A percentile compares a stretch with the other conserved stretches of the same genome.
These are phyloP conservation scores for Psilanteris sp. DNA, from an alignment of 1,140 invertebrate genomes.

Conservation along the genomic window DNA sequence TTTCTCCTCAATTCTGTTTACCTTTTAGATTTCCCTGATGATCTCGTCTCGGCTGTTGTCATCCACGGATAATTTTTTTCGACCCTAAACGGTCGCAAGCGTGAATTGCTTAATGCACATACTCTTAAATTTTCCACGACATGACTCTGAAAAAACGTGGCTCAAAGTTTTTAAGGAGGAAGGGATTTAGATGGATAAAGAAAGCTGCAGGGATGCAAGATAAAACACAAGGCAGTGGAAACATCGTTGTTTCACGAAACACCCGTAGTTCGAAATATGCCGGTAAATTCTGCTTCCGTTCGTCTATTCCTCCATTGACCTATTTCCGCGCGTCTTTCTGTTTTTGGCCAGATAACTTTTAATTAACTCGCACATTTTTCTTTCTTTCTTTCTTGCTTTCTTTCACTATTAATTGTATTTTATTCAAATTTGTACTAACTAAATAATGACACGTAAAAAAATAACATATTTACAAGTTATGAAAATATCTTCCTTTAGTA, in stretches of 20 bases:
- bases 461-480: neutral
- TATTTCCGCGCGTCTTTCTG: slow-evolving; percentile 33
- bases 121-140: slow-evolving; percentile 61
- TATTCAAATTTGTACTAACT: slow-evolving; percentile 29
- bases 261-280: slow-evolving; percentile 51
- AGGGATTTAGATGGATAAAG: slow-evolving; percentile 36
- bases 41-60: slow-evolving; percentile 33
- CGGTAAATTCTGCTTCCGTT: slow-evolving; percentile 49
- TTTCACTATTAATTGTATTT: slow-evolving; percentile 25
- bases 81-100: slow-evolving; percentile 24
- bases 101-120: slow-evolving; percentile 61
- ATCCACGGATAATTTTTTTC: slow-evolving; percentile 25
- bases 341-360: slow-evolving; percentile 48
- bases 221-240: slow-evolving; percentile 49
- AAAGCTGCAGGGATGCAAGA: slow-evolving; percentile 14
- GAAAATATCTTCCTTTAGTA: no score
- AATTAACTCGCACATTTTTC: slow-evolving; percentile 38
- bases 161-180: slow-evolving; percentile 29
- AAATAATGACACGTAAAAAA: slow-evolving; percentile 9
- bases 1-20: slow-evolving; percentile 33
- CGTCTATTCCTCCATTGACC: slow-evolving; percentile 45
- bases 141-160: slow-evolving; percentile 14
- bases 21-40: slow-evolving; percentile 28
- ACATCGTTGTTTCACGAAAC: slow-evolving; percentile 24
- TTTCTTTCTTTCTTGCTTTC: slow-evolving; percentile 41